Base-by-base conservation (phyloP, 2,113 vertebrate genomes). In the Phylloscopus trochilus region DNA sequence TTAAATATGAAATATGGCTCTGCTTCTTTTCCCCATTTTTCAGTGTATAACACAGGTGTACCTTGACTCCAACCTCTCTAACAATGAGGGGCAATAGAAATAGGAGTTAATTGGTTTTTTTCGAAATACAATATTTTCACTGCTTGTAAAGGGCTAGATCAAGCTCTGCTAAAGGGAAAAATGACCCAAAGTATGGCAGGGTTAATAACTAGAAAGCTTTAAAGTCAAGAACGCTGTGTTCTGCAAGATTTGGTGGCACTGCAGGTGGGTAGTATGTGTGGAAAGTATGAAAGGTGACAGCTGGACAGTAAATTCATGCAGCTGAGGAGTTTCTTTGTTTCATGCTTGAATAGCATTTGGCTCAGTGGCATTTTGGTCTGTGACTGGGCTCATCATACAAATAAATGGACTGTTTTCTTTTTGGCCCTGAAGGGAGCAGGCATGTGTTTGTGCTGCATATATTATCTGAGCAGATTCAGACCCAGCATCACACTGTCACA, bases 371-470 rank as follows among this genome's bases (percentile, higher is more conserved):
- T 95, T 96, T 95, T 93, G 73, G 47, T 93, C 43, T 90, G 68
- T 81, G 83, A 68, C 56, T 91, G 89, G 76, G 53, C 31, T 93
- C 69, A 46, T 86, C 88, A 51, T 67, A 90, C 43, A 74, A 90
- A 94, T 93, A 94, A 95, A 95, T 70, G 30, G 56, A 78, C 44
- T 89, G 35, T 93, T 90, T 93, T 94, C 52, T 70, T 93, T 90
- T 59, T 72, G 56, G 20, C 41, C 92, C 88, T 86, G 82, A 90
- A 94, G 90, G 84, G n/a, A 95, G 26, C 12, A 75, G 76, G 31
- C 47, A 18, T 83, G 76, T 85, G 41, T 88, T 87, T 74, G 51
- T 74, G 73, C 69, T 88, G 76, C 68, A 74, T 90, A n/a, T 11
- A 23, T 86, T 89, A 78, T 77, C 35, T 27, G 31, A 63, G 52